Conservation (phyloP, 2,888 invertebrate species). For the Pterobdella sp. region DNA sequence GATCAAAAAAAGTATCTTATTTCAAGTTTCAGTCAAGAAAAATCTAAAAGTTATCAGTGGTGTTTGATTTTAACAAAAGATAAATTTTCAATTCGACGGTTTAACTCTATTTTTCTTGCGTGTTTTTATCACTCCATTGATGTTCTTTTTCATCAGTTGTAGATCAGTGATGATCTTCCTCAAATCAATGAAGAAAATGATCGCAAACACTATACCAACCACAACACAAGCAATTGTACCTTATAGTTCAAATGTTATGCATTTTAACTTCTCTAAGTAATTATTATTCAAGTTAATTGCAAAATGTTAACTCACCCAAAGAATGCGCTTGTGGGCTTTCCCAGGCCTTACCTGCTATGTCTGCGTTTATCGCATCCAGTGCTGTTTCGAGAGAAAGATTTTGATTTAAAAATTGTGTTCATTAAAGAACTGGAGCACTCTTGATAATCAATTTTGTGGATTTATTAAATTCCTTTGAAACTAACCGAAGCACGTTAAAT, state of each 20-base stretch:
- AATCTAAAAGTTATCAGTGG: no score
- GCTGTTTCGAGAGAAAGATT: no score
- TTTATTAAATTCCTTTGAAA: no score
- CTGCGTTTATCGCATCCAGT: slow-evolving; percentile 32
- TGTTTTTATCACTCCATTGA: slow-evolving; percentile 2
- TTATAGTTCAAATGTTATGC: no score
- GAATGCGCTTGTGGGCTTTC: slow-evolving; percentile 33
- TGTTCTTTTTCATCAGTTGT: slow-evolving; percentile 32
- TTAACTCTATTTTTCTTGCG: background rate
- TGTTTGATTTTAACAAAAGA: background rate
- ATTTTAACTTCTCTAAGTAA: no score
- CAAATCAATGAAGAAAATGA: slow-evolving; percentile 36
- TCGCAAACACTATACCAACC: slow-evolving; percentile 29
- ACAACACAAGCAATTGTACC: slow-evolving; percentile 34
- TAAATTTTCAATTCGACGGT: background rate
- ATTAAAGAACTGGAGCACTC: no score
- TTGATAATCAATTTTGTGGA: no score
- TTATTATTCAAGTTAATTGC: no score
- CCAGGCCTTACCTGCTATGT: slow-evolving; percentile 33
- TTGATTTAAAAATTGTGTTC: no score
- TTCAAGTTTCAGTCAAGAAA: no score
- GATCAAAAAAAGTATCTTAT: no score
- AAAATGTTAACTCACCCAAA: slow-evolving; percentile 33
- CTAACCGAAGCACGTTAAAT: no score
- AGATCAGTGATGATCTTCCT: slow-evolving; percentile 36